Conservation (phyloP, 2,888 invertebrate species). For the Archaeoteleia sp. region DNA sequence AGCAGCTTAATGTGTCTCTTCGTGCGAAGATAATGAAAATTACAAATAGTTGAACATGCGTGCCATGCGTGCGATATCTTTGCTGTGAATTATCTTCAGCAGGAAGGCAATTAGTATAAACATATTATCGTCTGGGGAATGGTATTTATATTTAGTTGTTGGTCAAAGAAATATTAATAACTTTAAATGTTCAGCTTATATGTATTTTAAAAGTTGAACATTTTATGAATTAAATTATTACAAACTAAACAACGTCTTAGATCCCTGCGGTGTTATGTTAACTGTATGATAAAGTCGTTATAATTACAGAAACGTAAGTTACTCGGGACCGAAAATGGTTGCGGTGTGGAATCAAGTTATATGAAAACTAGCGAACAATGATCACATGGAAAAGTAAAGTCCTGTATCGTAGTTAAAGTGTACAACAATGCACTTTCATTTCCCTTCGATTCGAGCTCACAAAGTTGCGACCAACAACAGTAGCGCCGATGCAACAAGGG, state of each 20-base stretch:
- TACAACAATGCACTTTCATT: conserved; percentile 58
- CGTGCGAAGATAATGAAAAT: conserved; percentile 74
- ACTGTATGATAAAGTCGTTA: no score
- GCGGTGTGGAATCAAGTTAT: neutral
- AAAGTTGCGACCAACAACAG: conserved; percentile 36
- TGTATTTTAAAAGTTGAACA: no score
- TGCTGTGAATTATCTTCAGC: conserved; percentile 20
- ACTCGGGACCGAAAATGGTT: neutral
- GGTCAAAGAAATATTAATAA: no score
- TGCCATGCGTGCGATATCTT: conserved; percentile 60
- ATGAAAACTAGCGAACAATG: neutral
- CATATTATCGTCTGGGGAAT: neutral
- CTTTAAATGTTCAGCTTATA: no score
- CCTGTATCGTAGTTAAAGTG: conserved; percentile 4
- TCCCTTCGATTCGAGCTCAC: conserved; percentile 49
- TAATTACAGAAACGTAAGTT: no score
- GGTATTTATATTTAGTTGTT: no score
- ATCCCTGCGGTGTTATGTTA: no score
- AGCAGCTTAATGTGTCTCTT: conserved; percentile 71
- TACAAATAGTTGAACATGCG: conserved; percentile 71
- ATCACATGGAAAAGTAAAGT: conserved; percentile 21
- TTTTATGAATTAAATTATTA: no score
- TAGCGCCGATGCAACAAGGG: conserved; percentile 50
- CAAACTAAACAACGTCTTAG: no score
- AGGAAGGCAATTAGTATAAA: conserved; percentile 14